Percentiles rank a stretch among this genome's conserved stretches.
Evolutionary conservation across 2,113 vertebrate genomes (phyloP).

Genomic region (Tyto alba): DNA sequence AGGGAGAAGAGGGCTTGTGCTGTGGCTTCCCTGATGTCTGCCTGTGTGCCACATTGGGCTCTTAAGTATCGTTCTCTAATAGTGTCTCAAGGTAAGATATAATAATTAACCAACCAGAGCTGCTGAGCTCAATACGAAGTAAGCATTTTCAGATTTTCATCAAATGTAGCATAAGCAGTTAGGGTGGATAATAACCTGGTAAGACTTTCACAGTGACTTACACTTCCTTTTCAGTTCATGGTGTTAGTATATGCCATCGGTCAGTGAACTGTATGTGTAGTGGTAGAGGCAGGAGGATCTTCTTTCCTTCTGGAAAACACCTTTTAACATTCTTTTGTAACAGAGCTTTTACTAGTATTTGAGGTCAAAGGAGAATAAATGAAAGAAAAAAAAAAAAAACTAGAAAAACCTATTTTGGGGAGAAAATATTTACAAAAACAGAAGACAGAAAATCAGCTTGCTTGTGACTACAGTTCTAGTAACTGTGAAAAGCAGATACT

Average conservation of each 20-base stretch:
- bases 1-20: accelerated
- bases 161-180: accelerated
- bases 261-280: not conserved
- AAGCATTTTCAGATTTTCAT: not conserved
- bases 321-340: not conserved
- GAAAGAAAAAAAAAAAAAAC: not conserved
- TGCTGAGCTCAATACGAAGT: not conserved
- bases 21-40: not conserved
- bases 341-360: not conserved
- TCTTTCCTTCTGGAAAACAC: not conserved
- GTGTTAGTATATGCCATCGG: not conserved
- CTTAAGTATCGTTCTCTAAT: not conserved
- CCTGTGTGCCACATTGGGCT: not conserved
- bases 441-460: not conserved
- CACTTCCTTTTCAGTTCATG: not conserved
- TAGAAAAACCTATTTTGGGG: not conserved
- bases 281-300: not conserved
- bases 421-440: not conserved
- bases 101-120: not conserved
- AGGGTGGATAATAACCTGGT: not conserved
- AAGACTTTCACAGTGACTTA: not conserved
- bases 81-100: not conserved
- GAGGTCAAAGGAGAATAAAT: not conserved
- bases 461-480: not conserved
- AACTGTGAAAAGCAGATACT: not conserved